Evolutionary conservation across 2,113 vertebrate species (phyloP), one percentile per base, ranked within the genome.

Genomic region (Caretta caretta): DNA sequence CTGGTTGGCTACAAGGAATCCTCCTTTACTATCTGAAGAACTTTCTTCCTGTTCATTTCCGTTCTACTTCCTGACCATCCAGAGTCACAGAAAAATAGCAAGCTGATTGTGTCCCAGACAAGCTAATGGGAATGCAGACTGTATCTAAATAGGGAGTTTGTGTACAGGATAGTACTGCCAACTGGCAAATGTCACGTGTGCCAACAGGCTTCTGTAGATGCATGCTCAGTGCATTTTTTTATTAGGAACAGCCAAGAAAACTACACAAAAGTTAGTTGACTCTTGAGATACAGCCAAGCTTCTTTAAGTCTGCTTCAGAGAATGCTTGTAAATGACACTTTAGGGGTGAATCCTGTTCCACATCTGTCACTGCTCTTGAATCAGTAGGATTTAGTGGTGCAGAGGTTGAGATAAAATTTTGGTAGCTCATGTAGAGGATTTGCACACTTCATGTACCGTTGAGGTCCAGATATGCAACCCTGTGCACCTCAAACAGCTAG

Each of bases 1-100:
- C 93, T 97, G 95, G 88, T 91, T 97, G 89, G 90, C 93, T 96
- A 69, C 80, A 91, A 94, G 96, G 95, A 97, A 93, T 97, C 86
- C 93, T 97, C 95, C 90, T 96, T 96, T 96, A 29, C 97, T 94
- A 5, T 78, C 92, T 96, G 92, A 92, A 94, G 93, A 96, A 94
- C 93, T 91, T 96, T 94, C 95, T 97, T 97, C 94, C 93, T 95
- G 89, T 92, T 97, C 92, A 22, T 94, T 97, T 97, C 96, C 96
- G 91, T 76, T 79, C 2, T 84, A 3, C 86, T 97, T 96, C 94
- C 95, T 93, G 91, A 87, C 90, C 57, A 93, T 87, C 86, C 88
- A 51, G 93, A 53, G 83, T 85, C 50, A 0, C 2, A 87, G 92
- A 49, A 97, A 91, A 95, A 87, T 50, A 62, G 75, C 65, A n/a